These are phyloP conservation scores for Porites evermanni DNA, from an alignment of 92 coral and sea anemone genomes.

Conservation along the genomic window DNA sequence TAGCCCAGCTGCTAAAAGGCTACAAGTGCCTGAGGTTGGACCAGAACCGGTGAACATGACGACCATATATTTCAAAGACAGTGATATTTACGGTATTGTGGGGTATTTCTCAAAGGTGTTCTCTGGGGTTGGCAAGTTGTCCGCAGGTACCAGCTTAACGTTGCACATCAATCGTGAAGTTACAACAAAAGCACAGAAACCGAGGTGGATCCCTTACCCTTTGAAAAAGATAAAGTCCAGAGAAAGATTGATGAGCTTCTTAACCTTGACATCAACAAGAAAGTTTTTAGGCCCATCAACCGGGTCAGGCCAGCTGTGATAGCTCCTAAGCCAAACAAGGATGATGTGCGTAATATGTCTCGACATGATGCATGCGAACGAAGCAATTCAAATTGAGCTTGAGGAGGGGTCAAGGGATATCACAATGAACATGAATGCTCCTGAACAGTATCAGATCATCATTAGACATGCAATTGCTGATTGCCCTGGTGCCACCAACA, in stretches of 20 bases:
- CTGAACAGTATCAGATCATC: conserved; percentile 8
- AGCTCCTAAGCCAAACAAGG: too few relatives aligned
- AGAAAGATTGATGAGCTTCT: background rate
- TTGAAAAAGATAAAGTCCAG: conserved; percentile 31
- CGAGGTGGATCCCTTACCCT: conserved; percentile 32
- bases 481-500: conserved; percentile 31
- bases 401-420: background rate
- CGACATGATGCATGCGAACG: conserved; percentile 24
- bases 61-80: background rate
- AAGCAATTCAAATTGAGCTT: conserved; percentile 12
- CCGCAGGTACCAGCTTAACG: background rate
- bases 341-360: conserved; percentile 5
- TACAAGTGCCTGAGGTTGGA: background rate
- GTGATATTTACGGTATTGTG: background rate
- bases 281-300: too few relatives aligned
- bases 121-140: conserved; percentile 24
- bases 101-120: conserved; percentile 26
- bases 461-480: conserved; percentile 27
- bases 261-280: conserved; percentile 21
- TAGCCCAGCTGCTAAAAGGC: too few relatives aligned
- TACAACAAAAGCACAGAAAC: conserved; percentile 41
- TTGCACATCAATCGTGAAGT: conserved; percentile 40
- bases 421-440: conserved; percentile 9
- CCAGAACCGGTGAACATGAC: background rate
- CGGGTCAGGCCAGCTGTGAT: too few relatives aligned